A percentile compares a stretch with the other conserved stretches of the same genome.
These are phyloP conservation scores for Sardina pilchardus DNA, from an alignment of 2,113 vertebrate genomes.

Conservation along the genomic window DNA sequence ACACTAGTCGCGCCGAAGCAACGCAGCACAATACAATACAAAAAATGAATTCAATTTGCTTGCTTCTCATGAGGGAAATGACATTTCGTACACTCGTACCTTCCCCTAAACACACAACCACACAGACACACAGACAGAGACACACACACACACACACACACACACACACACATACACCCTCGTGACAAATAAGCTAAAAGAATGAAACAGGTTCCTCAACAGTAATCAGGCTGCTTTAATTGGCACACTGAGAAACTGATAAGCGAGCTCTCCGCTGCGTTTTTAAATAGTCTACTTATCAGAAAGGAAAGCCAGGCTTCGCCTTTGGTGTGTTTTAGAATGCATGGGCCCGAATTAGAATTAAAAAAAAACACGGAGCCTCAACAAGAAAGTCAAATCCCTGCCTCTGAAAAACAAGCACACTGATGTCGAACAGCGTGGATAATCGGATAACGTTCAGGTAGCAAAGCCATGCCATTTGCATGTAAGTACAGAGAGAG, in stretches of 20 bases:
- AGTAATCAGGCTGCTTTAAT: conserved; percentile 61
- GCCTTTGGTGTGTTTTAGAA: neutral
- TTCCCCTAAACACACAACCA: neutral
- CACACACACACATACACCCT: neutral
- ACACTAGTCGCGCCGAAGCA: neutral
- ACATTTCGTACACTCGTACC: neutral
- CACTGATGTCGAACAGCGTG: neutral
- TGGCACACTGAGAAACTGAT: conserved; percentile 63
- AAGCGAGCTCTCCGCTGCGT: conserved; percentile 64
- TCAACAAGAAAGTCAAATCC: neutral
- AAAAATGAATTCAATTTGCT: neutral
- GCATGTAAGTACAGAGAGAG: neutral
- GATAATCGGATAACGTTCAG: neutral
- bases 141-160: neutral
- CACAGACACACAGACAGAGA: neutral
- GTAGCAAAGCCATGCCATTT: neutral
- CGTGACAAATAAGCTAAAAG: conserved; percentile 48
- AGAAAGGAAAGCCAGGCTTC: conserved; percentile 49
- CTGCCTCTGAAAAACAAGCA: neutral
- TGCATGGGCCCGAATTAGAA: neutral
- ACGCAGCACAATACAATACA: neutral
- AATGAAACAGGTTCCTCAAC: conserved; percentile 52
- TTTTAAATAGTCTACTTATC: conserved; percentile 72
- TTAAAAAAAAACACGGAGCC: neutral
- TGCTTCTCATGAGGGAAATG: neutral